A percentile compares a stretch with the other conserved stretches of the same genome.
phyloP scores from a whole-genome alignment of 1,140 invertebrate genomes.

The Chelonus insularis region DNA sequence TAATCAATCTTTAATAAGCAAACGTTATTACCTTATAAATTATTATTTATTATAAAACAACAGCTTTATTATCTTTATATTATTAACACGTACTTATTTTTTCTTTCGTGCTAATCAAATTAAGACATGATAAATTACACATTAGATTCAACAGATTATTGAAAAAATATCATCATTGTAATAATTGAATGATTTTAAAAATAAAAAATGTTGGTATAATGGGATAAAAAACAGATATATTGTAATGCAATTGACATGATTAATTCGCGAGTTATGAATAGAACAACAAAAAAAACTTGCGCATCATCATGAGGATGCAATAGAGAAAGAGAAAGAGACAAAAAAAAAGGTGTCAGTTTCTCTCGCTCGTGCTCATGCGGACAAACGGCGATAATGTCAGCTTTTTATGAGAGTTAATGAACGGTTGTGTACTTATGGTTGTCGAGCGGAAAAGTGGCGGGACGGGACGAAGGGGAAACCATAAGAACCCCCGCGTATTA shows the following conservation, averaged over 20 bases:
- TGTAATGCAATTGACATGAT: constrained; percentile 1
- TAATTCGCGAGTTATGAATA: constrained; percentile 8
- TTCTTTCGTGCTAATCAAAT: too few species aligned
- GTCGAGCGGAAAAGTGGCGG: constrained; percentile 47
- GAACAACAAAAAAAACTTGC: constrained; percentile 14
- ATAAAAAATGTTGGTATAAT: neutral
- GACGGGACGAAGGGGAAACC: constrained; percentile 48
- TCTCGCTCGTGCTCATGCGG: constrained; percentile 27
- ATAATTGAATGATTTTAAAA: neutral
- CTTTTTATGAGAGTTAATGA: constrained; percentile 46
- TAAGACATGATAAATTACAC: too few species aligned
- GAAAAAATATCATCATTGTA: too few species aligned
- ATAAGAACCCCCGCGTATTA: neutral
- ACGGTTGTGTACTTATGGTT: constrained; percentile 37
- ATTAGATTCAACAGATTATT: too few species aligned
- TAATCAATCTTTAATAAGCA: too few species aligned
- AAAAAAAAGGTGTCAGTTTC: constrained; percentile 30
- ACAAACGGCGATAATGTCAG: constrained; percentile 34
- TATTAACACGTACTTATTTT: too few species aligned
- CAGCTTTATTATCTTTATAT: too few species aligned
- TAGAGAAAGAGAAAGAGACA: constrained; percentile 6
- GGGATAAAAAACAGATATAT: neutral
- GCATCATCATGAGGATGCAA: constrained; percentile 8
- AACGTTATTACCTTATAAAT: too few species aligned
- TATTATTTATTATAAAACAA: too few species aligned